Conservation (phyloP, 2,888 invertebrate species). For the Drosophila nr. perissopoda region DNA sequence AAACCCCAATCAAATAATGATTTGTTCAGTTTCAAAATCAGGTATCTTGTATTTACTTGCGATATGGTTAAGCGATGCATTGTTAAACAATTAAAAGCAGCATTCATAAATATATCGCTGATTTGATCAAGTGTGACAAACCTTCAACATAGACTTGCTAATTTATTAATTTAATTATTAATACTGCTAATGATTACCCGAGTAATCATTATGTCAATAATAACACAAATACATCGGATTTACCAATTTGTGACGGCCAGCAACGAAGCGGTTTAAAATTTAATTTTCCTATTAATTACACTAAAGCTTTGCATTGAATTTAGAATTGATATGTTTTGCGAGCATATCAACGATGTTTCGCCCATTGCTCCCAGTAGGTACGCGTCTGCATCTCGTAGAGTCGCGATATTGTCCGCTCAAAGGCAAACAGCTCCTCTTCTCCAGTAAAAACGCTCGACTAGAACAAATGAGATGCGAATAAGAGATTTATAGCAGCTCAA, state of each 20-base stretch:
- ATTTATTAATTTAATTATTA: slow-evolving; percentile 1
- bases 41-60: background rate
- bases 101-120: background rate
- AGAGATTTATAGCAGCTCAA: background rate
- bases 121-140: slow-evolving; percentile 6
- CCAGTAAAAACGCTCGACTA: slow-evolving; percentile 97
- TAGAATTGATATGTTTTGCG: background rate
- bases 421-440: slow-evolving; percentile 98
- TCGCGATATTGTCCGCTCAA: slow-evolving; percentile 96
- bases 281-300: slow-evolving; percentile 41
- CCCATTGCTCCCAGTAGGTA: slow-evolving; percentile 96
- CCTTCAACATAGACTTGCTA: slow-evolving; percentile 2
- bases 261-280: slow-evolving; percentile 3
- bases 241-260: slow-evolving; percentile 33
- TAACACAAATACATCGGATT: slow-evolving; percentile 15
- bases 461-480: slow-evolving; percentile 80
- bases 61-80: background rate
- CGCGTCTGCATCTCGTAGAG: slow-evolving; percentile 98
- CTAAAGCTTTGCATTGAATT: slow-evolving; percentile 43
- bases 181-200: slow-evolving; percentile 24
- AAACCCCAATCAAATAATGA: background rate
- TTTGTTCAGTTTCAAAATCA: background rate
- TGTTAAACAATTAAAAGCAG: background rate
- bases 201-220: slow-evolving; percentile 12
- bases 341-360: slow-evolving; percentile 85